phyloP scores from a whole-genome alignment of 2,888 invertebrate genomes.

The Smittia sp. region DNA sequence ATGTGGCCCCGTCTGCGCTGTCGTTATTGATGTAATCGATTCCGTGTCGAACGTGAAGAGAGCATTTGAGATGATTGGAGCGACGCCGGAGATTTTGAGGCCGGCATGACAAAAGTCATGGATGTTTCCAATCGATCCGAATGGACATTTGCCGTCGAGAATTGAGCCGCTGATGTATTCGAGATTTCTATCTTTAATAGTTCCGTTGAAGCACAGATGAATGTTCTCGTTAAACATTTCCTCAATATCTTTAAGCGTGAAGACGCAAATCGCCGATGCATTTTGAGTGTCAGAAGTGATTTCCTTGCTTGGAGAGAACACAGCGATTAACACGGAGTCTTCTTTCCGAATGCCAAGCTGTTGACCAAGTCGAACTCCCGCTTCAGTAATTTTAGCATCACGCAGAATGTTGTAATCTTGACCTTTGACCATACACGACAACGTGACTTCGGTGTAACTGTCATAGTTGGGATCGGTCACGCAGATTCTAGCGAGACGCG shows the following conservation, averaged over 20 bases:
- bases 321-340: conserved; percentile 78
- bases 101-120: conserved; percentile 90
- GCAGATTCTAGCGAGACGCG: conserved; percentile 87
- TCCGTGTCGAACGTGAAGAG: conserved; percentile 75
- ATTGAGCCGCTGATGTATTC: conserved; percentile 89
- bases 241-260: conserved; percentile 85
- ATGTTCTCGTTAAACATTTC: conserved; percentile 94
- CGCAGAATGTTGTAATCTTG: conserved; percentile 83
- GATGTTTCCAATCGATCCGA: conserved; percentile 75
- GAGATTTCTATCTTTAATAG: conserved; percentile 87
- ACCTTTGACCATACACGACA: conserved; percentile 70
- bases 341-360: conserved; percentile 77
- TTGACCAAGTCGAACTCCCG: conserved; percentile 78
- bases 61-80: conserved; percentile 76
- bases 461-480: conserved; percentile 93
- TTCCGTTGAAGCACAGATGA: conserved; percentile 95
- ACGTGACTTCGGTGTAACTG: conserved; percentile 94
- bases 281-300: conserved; percentile 79
- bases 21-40: conserved; percentile 78
- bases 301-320: conserved; percentile 85
- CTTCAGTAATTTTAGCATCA: conserved; percentile 85
- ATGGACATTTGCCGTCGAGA: conserved; percentile 84
- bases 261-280: conserved; percentile 90
- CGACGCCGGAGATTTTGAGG: conserved; percentile 84
- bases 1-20: conserved; percentile 85